Conservation (phyloP, 2,888 invertebrate species). For the Aethes cnicana region DNA sequence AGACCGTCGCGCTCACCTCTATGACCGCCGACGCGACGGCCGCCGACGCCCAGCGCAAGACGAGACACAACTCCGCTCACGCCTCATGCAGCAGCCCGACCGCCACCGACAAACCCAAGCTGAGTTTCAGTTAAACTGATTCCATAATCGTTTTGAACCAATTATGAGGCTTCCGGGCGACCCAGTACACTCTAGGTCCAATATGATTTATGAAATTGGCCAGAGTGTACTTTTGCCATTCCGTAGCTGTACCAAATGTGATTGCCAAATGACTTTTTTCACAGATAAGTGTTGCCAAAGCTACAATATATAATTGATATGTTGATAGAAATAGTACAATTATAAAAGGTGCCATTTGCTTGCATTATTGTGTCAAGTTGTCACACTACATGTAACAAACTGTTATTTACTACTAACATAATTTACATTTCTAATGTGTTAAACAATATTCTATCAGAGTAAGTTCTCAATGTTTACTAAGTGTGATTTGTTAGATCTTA, state of each 20-base stretch:
- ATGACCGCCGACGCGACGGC: constrained; percentile 87
- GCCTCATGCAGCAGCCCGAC: constrained; percentile 74
- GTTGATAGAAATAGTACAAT: not conserved
- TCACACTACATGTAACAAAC: not conserved
- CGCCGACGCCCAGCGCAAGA: constrained; percentile 88
- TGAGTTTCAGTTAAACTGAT: constrained; percentile 31
- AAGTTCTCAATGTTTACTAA: no score
- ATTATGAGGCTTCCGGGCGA: not conserved
- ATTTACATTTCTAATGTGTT: no score
- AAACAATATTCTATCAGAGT: no score
- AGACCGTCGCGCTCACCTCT: constrained; percentile 94
- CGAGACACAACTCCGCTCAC: constrained; percentile 90
- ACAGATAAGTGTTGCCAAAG: not conserved
- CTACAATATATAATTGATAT: not conserved
- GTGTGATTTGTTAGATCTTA: no score
- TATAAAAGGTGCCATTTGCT: not conserved
- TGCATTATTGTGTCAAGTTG: not conserved
- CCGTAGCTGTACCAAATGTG: not conserved
- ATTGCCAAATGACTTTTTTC: not conserved
- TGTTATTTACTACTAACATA: no score
- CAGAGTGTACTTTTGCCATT: not conserved
- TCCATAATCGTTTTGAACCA: constrained; percentile 33
- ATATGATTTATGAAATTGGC: not conserved
- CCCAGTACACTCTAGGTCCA: not conserved
- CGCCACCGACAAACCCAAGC: constrained; percentile 53